Percentiles rank a stretch among this genome's conserved stretches.
Evolutionary conservation across 2,113 vertebrate species (phyloP).

Genomic region (Nesoenas mayeri): DNA sequence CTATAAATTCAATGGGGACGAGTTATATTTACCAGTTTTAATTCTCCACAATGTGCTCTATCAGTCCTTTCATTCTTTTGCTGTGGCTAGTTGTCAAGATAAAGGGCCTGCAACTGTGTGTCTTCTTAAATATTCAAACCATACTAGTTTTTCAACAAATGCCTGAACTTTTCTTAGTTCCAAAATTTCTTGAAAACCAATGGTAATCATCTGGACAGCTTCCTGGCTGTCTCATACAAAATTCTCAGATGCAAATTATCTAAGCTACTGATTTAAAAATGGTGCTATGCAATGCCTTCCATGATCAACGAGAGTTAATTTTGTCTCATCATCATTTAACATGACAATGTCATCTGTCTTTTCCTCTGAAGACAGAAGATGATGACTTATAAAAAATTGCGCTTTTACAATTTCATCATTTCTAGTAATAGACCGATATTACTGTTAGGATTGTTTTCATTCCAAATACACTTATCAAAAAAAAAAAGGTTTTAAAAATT

Average conservation of each 20-base stretch:
- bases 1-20: background rate
- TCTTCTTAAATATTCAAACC: background rate
- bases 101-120: background rate
- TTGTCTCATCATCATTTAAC: constrained; percentile 43
- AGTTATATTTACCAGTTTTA: constrained; percentile 10
- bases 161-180: background rate
- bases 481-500: constrained; percentile 48
- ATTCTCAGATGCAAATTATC: constrained; percentile 11
- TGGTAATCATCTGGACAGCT: background rate
- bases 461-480: constrained; percentile 52
- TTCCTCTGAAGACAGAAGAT: constrained; percentile 14
- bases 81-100: background rate
- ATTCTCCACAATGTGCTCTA: background rate
- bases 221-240: constrained; percentile 3
- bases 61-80: background rate
- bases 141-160: background rate
- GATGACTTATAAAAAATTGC: constrained; percentile 35
- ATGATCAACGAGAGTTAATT: constrained; percentile 55
- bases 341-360: constrained; percentile 43
- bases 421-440: constrained; percentile 52
- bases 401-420: constrained; percentile 56
- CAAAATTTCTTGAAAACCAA: background rate
- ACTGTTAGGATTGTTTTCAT: constrained; percentile 50
- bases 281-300: constrained; percentile 23
- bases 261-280: constrained; percentile 33